These are phyloP conservation scores for Notocelia uddmanniana DNA, from an alignment of 2,888 invertebrate genomes.

Conservation along the genomic window DNA sequence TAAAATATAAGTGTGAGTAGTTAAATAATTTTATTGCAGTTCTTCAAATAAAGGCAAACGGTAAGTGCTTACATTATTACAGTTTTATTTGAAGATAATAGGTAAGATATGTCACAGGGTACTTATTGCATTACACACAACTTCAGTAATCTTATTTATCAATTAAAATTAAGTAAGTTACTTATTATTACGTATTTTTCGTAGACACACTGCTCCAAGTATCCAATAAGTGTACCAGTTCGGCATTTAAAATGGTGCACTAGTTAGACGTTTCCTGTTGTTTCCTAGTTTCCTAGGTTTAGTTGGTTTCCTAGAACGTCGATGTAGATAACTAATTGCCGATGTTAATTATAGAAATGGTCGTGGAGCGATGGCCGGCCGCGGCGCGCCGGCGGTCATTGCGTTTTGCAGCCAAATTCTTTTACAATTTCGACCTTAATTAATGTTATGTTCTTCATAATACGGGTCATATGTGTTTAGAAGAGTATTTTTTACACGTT, in stretches of 20 bases:
- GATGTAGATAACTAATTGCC: slow-evolving; percentile 42
- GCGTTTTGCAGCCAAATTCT: slow-evolving; percentile 48
- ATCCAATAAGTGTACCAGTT: not conserved
- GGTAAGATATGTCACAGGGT: too few species aligned
- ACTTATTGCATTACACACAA: not conserved
- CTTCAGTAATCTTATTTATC: slow-evolving; percentile 6
- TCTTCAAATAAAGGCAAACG: slow-evolving; percentile 30
- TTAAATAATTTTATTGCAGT: slow-evolving; percentile 29
- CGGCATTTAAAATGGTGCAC: not conserved
- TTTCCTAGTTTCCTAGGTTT: slow-evolving; percentile 30
- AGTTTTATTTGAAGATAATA: not conserved
- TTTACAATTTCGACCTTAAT: slow-evolving; percentile 49
- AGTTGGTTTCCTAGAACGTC: slow-evolving; percentile 32
- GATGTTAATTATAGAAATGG: slow-evolving; percentile 51
- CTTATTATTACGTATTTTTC: not conserved
- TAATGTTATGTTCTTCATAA: slow-evolving; percentile 42
- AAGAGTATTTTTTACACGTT: not conserved
- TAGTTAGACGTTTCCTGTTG: slow-evolving; percentile 19
- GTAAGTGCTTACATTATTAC: slow-evolving; percentile 15
- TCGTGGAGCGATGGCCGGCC: slow-evolving; percentile 47
- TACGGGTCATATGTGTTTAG: slow-evolving; percentile 31
- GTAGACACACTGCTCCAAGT: not conserved
- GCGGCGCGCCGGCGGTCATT: slow-evolving; percentile 27
- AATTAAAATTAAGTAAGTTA: not conserved
- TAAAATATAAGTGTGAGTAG: slow-evolving; percentile 57